Base-by-base conservation (phyloP, 2,113 vertebrate genomes). In the Oncorhynchus masou region DNA sequence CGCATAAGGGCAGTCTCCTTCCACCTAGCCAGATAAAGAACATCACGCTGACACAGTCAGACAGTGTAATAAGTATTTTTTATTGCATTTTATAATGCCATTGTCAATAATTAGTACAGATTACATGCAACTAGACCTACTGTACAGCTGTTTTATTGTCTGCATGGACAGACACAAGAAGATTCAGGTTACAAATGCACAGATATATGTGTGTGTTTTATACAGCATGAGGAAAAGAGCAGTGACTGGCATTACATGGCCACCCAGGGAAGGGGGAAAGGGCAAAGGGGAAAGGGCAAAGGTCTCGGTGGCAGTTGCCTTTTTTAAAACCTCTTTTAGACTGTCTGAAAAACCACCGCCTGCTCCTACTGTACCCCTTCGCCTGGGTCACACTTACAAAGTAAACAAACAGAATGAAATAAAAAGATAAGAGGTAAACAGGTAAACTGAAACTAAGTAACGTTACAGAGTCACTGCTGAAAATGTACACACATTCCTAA, bases 31-130 rank as follows among this genome's bases (percentile, higher is more conserved):
- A 54, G 2, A 45, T n/a, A 5, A n/a, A 85, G 71, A 59, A 79
- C 83, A 79, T 25, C 22, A 64, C 34, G 72, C 65, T 16, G 72
- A 87, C 71, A 12, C 84, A 75, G 4, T 49, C 1, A 34, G 92
- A 94, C 92, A 90, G 93, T 93, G 90, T 86, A 88, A 90, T 94
- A 94, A 94, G 93, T 94, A 92, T 95, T 96, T 95, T 96, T 96
- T 95, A 95, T 94, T 95, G 94, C 94, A 94, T 94, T 95, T 95
- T 95, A 96, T 95, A 96, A 95, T 94, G 94, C 94, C 89, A 80
- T 95, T 95, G 94, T 96, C 94, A 95, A 96, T 95, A 95, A 95
- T 95, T 95, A 95, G 94, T 95, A 95, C 94, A 95, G 94, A 94
- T 93, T 94, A 95, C 94, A 95, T 93, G 94, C 94, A 96, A 95